Percentiles rank a stretch among this genome's conserved stretches.
These are phyloP conservation scores for Andrena praecox DNA, from an alignment of 2,888 invertebrate species.

Conservation along the genomic window DNA sequence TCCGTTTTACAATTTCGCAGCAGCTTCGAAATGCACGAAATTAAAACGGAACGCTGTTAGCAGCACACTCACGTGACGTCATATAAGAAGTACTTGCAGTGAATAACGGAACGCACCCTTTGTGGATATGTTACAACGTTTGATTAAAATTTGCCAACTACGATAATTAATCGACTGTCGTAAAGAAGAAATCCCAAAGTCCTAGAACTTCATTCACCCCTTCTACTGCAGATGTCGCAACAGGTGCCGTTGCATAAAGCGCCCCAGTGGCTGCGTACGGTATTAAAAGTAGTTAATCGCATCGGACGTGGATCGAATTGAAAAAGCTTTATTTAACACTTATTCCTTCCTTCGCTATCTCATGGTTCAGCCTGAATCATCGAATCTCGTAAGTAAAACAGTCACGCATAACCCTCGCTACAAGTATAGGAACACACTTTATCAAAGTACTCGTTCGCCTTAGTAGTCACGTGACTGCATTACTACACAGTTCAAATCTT, in stretches of 20 bases:
- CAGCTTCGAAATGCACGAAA: no score
- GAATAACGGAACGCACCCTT: no score
- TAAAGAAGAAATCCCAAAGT: not conserved
- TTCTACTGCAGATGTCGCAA: not conserved
- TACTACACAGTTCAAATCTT: not conserved
- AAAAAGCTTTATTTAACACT: not conserved
- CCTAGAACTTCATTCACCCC: not conserved
- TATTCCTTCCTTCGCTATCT: not conserved
- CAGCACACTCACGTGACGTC: no score
- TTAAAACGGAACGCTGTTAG: no score
- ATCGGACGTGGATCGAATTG: not conserved
- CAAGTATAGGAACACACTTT: not conserved
- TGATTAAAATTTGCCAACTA: not conserved
- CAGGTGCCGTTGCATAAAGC: not conserved
- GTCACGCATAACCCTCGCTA: not conserved
- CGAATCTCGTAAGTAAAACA: not conserved
- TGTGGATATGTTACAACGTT: no score
- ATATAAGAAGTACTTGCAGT: no score
- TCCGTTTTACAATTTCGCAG: no score
- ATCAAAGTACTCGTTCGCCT: not conserved
- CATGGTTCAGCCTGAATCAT: not conserved
- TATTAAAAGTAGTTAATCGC: not conserved
- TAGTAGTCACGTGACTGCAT: not conserved
- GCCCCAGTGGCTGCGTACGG: not conserved
- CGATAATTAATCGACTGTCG: not conserved